These are phyloP conservation scores for Lichenostomus cassidix DNA, from an alignment of 2,113 vertebrate genomes.

Conservation along the genomic window DNA sequence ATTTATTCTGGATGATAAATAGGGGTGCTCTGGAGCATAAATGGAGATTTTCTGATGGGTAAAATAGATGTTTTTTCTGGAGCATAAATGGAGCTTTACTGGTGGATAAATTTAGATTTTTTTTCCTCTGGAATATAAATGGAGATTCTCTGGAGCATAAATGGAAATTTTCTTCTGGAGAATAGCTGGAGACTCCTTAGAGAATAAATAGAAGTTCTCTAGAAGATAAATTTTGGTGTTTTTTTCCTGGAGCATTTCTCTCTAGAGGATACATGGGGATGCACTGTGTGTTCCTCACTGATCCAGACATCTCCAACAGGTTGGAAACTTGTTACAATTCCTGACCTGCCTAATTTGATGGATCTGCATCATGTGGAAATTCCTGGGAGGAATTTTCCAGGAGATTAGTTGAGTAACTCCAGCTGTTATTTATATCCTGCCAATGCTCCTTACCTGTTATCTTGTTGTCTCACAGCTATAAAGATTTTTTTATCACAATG, in stretches of 20 bases:
- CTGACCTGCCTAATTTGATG: fast-evolving
- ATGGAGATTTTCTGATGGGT: not conserved
- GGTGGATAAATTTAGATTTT: not conserved
- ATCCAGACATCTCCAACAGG: not conserved
- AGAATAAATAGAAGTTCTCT: not conserved
- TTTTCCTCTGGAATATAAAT: not conserved
- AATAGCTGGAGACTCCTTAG: not conserved
- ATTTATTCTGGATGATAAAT: not conserved
- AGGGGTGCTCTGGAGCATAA: not conserved
- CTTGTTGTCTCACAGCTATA: not conserved
- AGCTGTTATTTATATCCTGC: not conserved
- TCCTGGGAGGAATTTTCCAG: not conserved
- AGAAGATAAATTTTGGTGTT: not conserved
- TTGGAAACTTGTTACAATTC: not conserved
- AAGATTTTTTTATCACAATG: not conserved
- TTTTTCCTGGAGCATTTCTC: not conserved
- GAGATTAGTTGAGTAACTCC: not conserved
- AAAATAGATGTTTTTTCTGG: not conserved
- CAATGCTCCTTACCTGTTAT: not conserved
- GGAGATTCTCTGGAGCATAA: not conserved
- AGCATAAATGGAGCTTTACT: not conserved
- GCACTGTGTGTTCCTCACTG: not conserved
- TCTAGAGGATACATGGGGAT: not conserved
- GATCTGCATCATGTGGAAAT: not conserved
- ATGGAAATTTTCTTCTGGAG: not conserved